These are phyloP conservation scores for Heliothis subflexa DNA, from an alignment of 1,140 invertebrate species.

Conservation along the genomic window DNA sequence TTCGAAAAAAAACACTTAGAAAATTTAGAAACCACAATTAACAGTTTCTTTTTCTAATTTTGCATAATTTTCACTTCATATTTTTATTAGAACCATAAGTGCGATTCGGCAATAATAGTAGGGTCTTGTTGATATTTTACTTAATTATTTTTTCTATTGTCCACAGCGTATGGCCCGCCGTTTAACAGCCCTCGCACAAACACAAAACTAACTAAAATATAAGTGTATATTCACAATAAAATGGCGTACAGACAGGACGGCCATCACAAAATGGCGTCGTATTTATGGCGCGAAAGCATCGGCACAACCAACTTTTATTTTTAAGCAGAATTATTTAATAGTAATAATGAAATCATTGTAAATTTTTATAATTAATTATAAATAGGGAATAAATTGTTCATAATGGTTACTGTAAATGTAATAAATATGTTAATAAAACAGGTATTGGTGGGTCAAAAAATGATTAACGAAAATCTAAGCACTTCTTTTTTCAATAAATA, in stretches of 20 bases:
- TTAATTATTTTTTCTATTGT: slow-evolving; percentile 60
- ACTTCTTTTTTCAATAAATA: not conserved
- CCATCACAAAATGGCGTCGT: slow-evolving; percentile 50
- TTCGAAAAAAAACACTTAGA: too few species aligned
- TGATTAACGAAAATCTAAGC: not conserved
- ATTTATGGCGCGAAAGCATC: slow-evolving; percentile 52
- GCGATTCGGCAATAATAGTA: not conserved
- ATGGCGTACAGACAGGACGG: slow-evolving; percentile 58
- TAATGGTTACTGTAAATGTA: slow-evolving; percentile 64
- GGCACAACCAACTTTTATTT: slow-evolving; percentile 80
- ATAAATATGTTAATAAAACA: slow-evolving; percentile 56
- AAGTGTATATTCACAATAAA: slow-evolving; percentile 61
- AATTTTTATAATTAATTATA: slow-evolving; percentile 76
- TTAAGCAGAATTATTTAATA: slow-evolving; percentile 80
- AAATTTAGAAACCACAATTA: too few species aligned
- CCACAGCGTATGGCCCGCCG: slow-evolving; percentile 84
- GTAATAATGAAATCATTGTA: slow-evolving; percentile 70
- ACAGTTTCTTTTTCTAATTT: too few species aligned
- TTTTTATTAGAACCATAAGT: too few species aligned
- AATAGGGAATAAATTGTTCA: slow-evolving; percentile 65
- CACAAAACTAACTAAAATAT: slow-evolving; percentile 56
- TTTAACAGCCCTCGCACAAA: slow-evolving; percentile 75
- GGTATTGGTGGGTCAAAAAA: slow-evolving; percentile 38
- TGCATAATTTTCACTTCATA: too few species aligned
- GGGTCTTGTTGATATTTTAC: not conserved